Conservation (phyloP, 2,113 vertebrate genomes). For the Chunga burmeisteri region DNA sequence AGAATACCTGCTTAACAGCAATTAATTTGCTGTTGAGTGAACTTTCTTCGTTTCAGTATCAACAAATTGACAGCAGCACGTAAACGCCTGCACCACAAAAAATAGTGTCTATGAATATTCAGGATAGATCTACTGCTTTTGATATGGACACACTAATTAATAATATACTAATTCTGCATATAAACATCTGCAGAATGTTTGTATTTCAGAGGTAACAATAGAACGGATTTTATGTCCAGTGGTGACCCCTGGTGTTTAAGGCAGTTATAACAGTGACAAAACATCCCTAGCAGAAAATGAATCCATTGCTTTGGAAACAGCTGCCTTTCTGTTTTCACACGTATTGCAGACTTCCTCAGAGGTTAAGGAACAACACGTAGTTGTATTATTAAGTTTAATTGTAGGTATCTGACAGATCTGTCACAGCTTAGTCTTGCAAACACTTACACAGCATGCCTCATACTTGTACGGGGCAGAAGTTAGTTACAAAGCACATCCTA, state of each 20-base stretch:
- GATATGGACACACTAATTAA: neutral
- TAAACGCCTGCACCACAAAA: neutral
- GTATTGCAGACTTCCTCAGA: neutral
- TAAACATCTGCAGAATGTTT: neutral
- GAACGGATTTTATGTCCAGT: neutral
- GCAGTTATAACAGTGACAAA: neutral
- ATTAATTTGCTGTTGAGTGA: too few relatives aligned
- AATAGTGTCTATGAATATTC: neutral
- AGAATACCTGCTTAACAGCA: too few relatives aligned
- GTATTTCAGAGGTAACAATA: neutral
- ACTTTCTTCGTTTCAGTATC: neutral
- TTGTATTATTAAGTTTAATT: neutral
- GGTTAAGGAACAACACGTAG: neutral
- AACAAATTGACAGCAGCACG: neutral
- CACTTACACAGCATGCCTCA: rapidly evolving
- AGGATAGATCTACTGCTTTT: neutral
- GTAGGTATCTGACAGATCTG: neutral
- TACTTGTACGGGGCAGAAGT: rapidly evolving
- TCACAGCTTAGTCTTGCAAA: neutral
- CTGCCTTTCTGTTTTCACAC: neutral
- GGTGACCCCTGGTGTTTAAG: neutral
- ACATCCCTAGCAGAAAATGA: neutral
- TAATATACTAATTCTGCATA: neutral
- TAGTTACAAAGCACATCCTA: neutral
- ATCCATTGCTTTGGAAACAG: neutral